Percentiles rank a stretch among this genome's conserved stretches.
These are phyloP conservation scores for Numenius arquata DNA, from an alignment of 2,113 vertebrate genomes.

Conservation along the genomic window DNA sequence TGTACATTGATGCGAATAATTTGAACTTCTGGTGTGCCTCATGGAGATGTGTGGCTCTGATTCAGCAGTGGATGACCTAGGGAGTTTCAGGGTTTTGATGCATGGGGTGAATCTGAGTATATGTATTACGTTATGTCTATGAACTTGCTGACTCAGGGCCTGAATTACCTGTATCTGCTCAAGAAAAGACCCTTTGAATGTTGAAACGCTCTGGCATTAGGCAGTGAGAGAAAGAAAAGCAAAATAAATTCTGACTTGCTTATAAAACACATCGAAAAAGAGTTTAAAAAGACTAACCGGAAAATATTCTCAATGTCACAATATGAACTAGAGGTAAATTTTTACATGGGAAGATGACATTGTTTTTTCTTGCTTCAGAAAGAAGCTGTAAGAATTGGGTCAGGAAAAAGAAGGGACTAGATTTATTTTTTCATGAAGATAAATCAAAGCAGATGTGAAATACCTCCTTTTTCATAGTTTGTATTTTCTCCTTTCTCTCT, in stretches of 20 bases:
- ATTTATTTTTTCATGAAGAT: background rate
- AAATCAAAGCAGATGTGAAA: background rate
- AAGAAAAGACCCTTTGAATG: background rate
- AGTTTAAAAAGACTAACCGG: background rate
- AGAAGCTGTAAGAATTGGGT: background rate
- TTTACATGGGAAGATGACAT: background rate
- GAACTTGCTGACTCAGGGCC: background rate
- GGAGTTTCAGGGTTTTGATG: background rate
- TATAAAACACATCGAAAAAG: background rate
- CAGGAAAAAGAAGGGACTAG: background rate
- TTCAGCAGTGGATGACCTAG: background rate
- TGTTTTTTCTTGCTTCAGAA: background rate
- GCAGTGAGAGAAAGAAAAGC: background rate
- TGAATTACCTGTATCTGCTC: background rate
- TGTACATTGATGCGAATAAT: background rate
- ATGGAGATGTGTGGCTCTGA: background rate
- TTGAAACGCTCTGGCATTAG: background rate
- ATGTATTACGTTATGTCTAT: background rate
- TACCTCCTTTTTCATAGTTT: background rate
- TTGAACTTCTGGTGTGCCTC: background rate
- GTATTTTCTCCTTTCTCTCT: background rate
- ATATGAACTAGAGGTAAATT: background rate
- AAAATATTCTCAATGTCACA: background rate
- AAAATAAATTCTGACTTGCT: background rate
- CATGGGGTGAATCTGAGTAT: background rate